phyloP scores from a whole-genome alignment of 2,888 invertebrate genomes.

The Halictus quadricinctus region DNA sequence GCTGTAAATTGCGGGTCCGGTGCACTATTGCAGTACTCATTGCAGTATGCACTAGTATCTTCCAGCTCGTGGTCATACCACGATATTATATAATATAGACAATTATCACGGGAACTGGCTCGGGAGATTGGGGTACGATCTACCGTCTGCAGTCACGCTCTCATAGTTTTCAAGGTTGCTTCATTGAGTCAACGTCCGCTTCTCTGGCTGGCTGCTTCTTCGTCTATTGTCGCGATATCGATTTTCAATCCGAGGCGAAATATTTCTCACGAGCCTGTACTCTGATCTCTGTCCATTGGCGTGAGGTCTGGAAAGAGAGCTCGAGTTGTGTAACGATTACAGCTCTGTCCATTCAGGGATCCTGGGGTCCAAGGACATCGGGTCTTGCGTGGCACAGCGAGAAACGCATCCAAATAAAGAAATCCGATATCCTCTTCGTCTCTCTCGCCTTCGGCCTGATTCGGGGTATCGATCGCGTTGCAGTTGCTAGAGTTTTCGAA shows the following conservation, averaged over 20 bases:
- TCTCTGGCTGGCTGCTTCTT: slow-evolving; percentile 46
- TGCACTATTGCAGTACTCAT: background rate
- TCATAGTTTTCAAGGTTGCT: slow-evolving; percentile 78
- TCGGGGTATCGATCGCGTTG: background rate
- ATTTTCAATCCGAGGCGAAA: slow-evolving; percentile 12
- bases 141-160: slow-evolving; percentile 71
- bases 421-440: slow-evolving; percentile 61
- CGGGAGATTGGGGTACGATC: slow-evolving; percentile 7
- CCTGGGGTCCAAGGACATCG: slow-evolving; percentile 69
- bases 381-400: slow-evolving; percentile 54
- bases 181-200: slow-evolving; percentile 78
- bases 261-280: background rate
- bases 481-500: background rate
- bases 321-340: slow-evolving; percentile 63
- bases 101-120: slow-evolving; percentile 18
- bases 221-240: slow-evolving; percentile 41
- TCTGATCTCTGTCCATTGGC: no score
- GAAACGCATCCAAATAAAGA: slow-evolving; percentile 67
- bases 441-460: slow-evolving; percentile 36
- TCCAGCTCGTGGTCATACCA: background rate
- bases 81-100: slow-evolving; percentile 33
- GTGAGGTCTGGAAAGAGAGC: background rate
- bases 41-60: background rate
- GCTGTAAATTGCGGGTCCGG: background rate
- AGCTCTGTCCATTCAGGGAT: slow-evolving; percentile 59